Evolutionary conservation across 2,113 vertebrate species (phyloP).

Genomic region (Sisor rabdophorus): DNA sequence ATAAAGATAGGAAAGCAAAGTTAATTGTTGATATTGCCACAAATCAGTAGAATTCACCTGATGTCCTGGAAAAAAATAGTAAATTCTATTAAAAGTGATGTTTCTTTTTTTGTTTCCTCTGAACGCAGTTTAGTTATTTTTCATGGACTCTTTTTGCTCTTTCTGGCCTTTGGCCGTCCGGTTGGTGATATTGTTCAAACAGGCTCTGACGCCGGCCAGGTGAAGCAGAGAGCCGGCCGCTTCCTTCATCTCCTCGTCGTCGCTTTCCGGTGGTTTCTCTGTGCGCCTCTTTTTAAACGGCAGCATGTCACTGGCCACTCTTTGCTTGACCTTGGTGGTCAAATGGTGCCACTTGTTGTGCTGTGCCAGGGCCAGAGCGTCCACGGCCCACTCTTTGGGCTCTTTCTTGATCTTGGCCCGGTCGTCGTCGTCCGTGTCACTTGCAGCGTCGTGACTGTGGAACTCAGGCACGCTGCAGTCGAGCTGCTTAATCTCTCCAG

Average conservation of each 20-base stretch:
- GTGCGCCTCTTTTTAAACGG: conserved; percentile 89
- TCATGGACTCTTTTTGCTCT: conserved; percentile 91
- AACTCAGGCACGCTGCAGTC: conserved; percentile 75
- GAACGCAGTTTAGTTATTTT: conserved; percentile 70
- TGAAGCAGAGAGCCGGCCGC: conserved; percentile 95
- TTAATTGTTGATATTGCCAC: conserved; percentile 99
- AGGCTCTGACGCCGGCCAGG: conserved; percentile 93
- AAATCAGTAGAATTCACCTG: conserved; percentile 99
- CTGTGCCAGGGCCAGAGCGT: conserved; percentile 75
- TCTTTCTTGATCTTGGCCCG: conserved; percentile 76
- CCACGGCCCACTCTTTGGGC: conserved; percentile 77
- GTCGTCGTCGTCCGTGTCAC: conserved; percentile 80
- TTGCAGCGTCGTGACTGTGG: conserved; percentile 74
- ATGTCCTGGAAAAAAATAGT: conserved; percentile 95
- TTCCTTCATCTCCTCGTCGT: conserved; percentile 99
- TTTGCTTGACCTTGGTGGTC: conserved; percentile 75
- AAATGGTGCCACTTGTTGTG: conserved; percentile 85
- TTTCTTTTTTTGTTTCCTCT: conserved; percentile 66
- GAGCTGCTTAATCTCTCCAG: conserved; percentile 74
- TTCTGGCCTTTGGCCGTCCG: conserved; percentile 98
- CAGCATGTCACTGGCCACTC: conserved; percentile 81
- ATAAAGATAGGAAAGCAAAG: conserved; percentile 78
- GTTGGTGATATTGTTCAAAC: conserved; percentile 99
- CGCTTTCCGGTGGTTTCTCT: conserved; percentile 89
- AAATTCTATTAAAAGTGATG: conserved; percentile 90